Conservation (phyloP, 2,888 invertebrate species). For the Monoplex corrugatus region DNA sequence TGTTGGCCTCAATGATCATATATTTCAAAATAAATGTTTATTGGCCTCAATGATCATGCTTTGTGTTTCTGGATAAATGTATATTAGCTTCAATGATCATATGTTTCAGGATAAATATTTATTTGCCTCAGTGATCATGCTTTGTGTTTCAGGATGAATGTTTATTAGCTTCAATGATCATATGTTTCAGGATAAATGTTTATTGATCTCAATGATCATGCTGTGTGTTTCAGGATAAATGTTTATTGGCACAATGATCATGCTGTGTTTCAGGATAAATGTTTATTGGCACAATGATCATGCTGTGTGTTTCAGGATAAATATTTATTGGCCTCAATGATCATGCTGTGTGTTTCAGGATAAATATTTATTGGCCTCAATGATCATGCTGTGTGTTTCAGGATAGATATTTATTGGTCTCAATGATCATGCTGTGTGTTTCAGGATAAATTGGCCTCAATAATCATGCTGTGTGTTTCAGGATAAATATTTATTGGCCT, state of each 20-base stretch:
- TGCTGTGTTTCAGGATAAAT: slow-evolving; percentile 63
- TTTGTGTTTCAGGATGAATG: slow-evolving; percentile 32
- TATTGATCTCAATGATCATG: background rate
- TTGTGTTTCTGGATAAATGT: slow-evolving; percentile 54
- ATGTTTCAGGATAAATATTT: background rate
- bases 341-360: too few species aligned
- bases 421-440: background rate
- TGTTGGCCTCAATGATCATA: slow-evolving; percentile 79
- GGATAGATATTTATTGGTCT: background rate
- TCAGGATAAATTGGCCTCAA: background rate
- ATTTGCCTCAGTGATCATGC: background rate
- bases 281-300: background rate
- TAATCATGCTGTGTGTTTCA: slow-evolving; percentile 53
- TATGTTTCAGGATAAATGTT: too few species aligned
- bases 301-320: slow-evolving; percentile 53
- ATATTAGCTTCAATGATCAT: background rate
- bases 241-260: slow-evolving; percentile 78
- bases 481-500: slow-evolving; percentile 80
- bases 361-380: slow-evolving; percentile 79
- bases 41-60: background rate
- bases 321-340: background rate
- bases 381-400: slow-evolving; percentile 73
- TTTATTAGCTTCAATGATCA: background rate
- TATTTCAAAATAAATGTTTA: background rate
- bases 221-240: slow-evolving; percentile 75